A percentile compares a stretch with the other conserved stretches of the same genome.
These are phyloP conservation scores for Drosophila eohydei DNA, from an alignment of 2,888 invertebrate species.

Conservation along the genomic window DNA sequence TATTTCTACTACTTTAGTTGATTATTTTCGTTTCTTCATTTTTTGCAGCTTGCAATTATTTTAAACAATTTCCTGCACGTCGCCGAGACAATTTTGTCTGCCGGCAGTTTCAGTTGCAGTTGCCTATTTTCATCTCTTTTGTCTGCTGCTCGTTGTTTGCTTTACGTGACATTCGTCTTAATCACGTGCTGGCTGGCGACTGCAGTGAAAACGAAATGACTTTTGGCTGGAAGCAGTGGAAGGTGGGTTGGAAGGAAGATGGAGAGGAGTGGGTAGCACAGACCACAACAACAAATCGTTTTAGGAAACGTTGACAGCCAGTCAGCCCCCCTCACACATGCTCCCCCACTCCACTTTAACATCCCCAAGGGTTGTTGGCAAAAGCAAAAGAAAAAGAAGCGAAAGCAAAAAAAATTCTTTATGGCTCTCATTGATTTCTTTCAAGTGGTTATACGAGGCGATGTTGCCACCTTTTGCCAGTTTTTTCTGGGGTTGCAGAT, in stretches of 20 bases:
- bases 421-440: conserved; percentile 70
- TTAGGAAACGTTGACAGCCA: conserved; percentile 61
- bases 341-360: background rate
- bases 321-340: conserved; percentile 17
- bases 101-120: conserved; percentile 25
- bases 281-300: conserved; percentile 62
- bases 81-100: conserved; percentile 38
- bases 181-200: conserved; percentile 54
- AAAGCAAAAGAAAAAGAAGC: conserved; percentile 25
- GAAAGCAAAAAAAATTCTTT: conserved; percentile 26
- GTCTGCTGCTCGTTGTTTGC: conserved; percentile 53
- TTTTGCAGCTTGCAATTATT: conserved; percentile 64
- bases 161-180: conserved; percentile 65
- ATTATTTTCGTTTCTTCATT: conserved; percentile 17
- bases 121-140: conserved; percentile 51
- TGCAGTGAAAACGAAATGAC: conserved; percentile 49
- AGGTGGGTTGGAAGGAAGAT: background rate
- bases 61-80: conserved; percentile 74
- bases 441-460: conserved; percentile 51
- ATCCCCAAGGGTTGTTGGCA: conserved; percentile 57
- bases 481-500: conserved; percentile 36
- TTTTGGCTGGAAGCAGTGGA: conserved; percentile 4
- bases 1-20: conserved; percentile 5
- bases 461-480: conserved; percentile 50
- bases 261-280: background rate